Percentiles rank a stretch among this genome's conserved stretches.
phyloP scores from a whole-genome alignment of 1,140 invertebrate genomes.

The Aphelenchoides fujianensis region DNA sequence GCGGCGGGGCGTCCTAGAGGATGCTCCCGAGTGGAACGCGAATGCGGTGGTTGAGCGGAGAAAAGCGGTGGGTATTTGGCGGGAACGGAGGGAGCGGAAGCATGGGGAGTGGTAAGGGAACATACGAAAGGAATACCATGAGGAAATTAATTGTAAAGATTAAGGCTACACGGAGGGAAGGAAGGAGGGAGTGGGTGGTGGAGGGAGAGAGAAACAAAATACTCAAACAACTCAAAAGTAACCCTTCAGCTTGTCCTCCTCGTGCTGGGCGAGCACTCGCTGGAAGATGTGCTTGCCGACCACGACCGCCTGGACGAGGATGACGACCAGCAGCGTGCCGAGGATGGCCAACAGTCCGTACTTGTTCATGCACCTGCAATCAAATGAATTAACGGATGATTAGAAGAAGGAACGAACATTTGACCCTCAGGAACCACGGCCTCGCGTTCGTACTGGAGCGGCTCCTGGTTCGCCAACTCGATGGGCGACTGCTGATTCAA shows the following conservation, averaged over 20 bases:
- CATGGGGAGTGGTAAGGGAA: too few relatives aligned
- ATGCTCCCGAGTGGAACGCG: too few relatives aligned
- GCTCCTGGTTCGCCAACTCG: slow-evolving; percentile 31
- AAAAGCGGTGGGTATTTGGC: too few relatives aligned
- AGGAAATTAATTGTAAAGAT: too few relatives aligned
- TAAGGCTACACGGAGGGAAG: too few relatives aligned
- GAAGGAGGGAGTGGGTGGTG: too few relatives aligned
- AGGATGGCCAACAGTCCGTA: slow-evolving; percentile 40
- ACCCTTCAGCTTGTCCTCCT: background rate
- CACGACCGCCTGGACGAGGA: slow-evolving; percentile 52
- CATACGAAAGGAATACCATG: too few relatives aligned
- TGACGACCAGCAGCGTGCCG: slow-evolving; percentile 47
- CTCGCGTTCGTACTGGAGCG: background rate
- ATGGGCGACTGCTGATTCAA: slow-evolving; percentile 22
- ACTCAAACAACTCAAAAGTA: slow-evolving; percentile 14
- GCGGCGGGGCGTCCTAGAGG: too few relatives aligned
- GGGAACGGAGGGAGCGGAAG: too few relatives aligned
- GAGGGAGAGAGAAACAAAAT: too few relatives aligned
- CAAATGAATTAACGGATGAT: slow-evolving; percentile 15
- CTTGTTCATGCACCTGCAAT: slow-evolving; percentile 49
- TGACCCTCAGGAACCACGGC: slow-evolving; percentile 13
- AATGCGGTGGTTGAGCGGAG: too few relatives aligned
- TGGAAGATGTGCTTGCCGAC: slow-evolving; percentile 54
- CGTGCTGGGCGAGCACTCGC: slow-evolving; percentile 29
- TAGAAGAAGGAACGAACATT: slow-evolving; percentile 14